Evolutionary conservation across 2,113 vertebrate species (phyloP).

Genomic region (Phaethornis superciliosus): DNA sequence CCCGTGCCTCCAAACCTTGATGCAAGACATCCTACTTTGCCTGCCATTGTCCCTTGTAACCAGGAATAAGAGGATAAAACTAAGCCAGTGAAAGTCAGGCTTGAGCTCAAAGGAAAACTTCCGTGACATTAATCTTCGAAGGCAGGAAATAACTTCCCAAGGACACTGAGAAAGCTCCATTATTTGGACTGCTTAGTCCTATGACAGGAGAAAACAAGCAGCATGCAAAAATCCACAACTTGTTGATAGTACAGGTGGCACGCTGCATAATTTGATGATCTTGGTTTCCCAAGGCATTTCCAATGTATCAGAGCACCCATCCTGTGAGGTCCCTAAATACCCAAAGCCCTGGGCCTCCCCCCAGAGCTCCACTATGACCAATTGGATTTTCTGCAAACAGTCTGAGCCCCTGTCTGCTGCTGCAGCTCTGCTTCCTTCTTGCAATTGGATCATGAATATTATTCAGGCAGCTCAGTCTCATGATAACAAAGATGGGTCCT

Average conservation of each 20-base stretch:
- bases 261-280: background rate
- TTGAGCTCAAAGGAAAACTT: background rate
- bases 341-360: background rate
- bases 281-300: background rate
- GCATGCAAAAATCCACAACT: background rate
- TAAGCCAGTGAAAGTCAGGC: background rate
- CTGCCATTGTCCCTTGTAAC: background rate
- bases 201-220: background rate
- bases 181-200: background rate
- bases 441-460: background rate
- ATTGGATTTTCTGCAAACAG: background rate
- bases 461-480: background rate
- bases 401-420: background rate
- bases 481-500: background rate
- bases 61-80: conserved; percentile 12
- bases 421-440: background rate
- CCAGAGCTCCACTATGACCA: background rate
- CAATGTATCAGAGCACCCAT: background rate
- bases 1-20: background rate
- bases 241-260: background rate
- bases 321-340: background rate
- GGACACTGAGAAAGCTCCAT: background rate
- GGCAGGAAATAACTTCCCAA: background rate
- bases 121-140: background rate
- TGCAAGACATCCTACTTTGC: background rate